Base-by-base conservation (phyloP, 1,140 invertebrate species). In the Drosophila miranda region DNA sequence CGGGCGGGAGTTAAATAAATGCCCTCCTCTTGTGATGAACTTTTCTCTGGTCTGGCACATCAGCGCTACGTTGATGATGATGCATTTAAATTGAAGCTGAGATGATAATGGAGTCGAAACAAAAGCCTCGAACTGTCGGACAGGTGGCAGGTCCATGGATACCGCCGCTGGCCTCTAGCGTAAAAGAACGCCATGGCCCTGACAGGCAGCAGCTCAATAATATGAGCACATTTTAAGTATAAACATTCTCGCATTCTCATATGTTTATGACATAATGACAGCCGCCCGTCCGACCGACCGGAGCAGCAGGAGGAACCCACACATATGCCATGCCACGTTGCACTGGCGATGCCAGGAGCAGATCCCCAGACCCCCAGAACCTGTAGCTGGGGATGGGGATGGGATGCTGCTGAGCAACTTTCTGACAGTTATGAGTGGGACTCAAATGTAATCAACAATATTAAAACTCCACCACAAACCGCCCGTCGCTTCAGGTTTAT, bases 201-300 rank as follows among this genome's bases (percentile, higher is more conserved):
- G 78, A 80, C 69, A 70, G 78, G 21, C 50, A 38, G 57, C 43
- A 26, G 23, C 62, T 11, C 66, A 66, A 62, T 70, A 78, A 75
- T 83, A 71, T 71, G 66, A 67, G 61, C 67, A 51, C 59, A 58
- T 79, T 84, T 78, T 79, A 71, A 75, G 61, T 84, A 75, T 71
- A 63, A 75, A 58, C 73, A 81, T 13, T 60, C 58, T 67, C 53
- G 50, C 59, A 42, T 55, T 57, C 55, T 64, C 67, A 79, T 73
- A 64, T 86, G 80, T 69, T 86, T 76, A 84, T 84, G 81, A 86
- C 81, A 84, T 86, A 84, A 84, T 84, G 81, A 74, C 76, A 86
- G 81, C 46, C 63, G 34, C 30, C 23, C 23, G 23, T 4, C 23
- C 9, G 9, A 9, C 30, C 30, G 70, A 67, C 9, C 34, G 11